A percentile compares a stretch with the other conserved stretches of the same genome.
Conservation (phyloP, 2,797 vertebrate genomes). For the Malurus splendens region DNA sequence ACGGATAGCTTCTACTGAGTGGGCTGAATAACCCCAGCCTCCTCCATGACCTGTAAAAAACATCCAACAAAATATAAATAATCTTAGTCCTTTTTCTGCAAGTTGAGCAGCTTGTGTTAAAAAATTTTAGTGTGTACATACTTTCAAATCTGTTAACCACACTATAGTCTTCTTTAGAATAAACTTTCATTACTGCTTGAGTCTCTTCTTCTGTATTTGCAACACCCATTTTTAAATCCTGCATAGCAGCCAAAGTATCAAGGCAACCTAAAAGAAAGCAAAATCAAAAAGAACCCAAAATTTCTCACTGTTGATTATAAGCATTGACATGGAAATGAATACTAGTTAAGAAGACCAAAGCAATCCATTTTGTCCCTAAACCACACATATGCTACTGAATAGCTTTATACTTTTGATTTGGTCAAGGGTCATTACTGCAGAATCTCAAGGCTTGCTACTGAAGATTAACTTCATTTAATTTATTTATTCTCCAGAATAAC, state of each 20-base stretch:
- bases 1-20: slow-evolving; percentile 97
- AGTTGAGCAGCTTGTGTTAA: not conserved
- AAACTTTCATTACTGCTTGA: slow-evolving; percentile 97
- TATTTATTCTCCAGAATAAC: not conserved
- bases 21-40: slow-evolving; percentile 98
- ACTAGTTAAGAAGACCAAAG: not conserved
- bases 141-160: slow-evolving; percentile 99
- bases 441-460: not conserved
- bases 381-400: fast-evolving
- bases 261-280: slow-evolving; percentile 84
- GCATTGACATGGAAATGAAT: not conserved
- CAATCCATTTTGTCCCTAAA: not conserved
- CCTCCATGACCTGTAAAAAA: slow-evolving; percentile 89
- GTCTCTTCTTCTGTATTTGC: slow-evolving; percentile 94
- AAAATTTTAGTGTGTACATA: slow-evolving; percentile 64
- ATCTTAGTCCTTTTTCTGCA: not conserved
- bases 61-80: not conserved
- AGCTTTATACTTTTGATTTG: not conserved
- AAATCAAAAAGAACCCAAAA: not conserved
- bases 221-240: slow-evolving; percentile 97
- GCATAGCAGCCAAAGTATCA: slow-evolving; percentile 96
- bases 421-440: not conserved
- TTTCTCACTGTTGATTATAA: not conserved
- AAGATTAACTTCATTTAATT: not conserved
- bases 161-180: slow-evolving; percentile 98